phyloP scores from a whole-genome alignment of 2,113 vertebrate species.

The Dolichallabes microphthalmus region DNA sequence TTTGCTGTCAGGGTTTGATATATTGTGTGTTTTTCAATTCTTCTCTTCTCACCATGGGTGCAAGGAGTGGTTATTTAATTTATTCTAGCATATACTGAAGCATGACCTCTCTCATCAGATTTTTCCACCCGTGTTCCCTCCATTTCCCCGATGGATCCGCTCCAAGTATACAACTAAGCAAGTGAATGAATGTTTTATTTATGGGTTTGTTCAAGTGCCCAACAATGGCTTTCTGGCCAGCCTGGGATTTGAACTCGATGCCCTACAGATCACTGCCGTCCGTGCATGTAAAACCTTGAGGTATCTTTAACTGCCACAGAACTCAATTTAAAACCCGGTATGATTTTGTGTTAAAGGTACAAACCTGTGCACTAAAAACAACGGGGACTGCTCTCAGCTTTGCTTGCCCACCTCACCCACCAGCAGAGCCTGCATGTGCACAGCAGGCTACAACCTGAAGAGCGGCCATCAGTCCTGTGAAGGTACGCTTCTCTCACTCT shows the following conservation, averaged over 20 bases:
- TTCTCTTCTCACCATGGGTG: not conserved
- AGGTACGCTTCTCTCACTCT: constrained; percentile 65
- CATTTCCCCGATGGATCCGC: not conserved
- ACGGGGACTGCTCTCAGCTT: constrained; percentile 93
- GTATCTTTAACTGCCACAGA: not conserved
- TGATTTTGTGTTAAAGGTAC: constrained; percentile 61
- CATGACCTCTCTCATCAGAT: not conserved
- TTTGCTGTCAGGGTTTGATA: not conserved
- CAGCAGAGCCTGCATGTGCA: constrained; percentile 94
- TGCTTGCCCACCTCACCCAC: constrained; percentile 87
- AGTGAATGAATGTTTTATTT: not conserved
- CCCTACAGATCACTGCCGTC: not conserved
- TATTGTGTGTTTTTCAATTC: not conserved
- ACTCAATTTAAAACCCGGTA: not conserved
- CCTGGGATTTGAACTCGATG: not conserved
- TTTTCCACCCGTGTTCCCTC: not conserved
- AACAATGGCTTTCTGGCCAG: not conserved
- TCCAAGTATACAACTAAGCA: not conserved
- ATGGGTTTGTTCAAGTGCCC: not conserved
- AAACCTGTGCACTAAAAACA: constrained; percentile 91
- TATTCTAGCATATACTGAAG: not conserved
- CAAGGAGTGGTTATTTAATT: not conserved
- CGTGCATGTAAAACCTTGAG: no score
- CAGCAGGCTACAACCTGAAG: constrained; percentile 91
- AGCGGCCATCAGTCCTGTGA: constrained; percentile 91